Evolutionary conservation across 2,113 vertebrate genomes (phyloP), one percentile per base, ranked within the genome.

Genomic region (Spea bombifrons): DNA sequence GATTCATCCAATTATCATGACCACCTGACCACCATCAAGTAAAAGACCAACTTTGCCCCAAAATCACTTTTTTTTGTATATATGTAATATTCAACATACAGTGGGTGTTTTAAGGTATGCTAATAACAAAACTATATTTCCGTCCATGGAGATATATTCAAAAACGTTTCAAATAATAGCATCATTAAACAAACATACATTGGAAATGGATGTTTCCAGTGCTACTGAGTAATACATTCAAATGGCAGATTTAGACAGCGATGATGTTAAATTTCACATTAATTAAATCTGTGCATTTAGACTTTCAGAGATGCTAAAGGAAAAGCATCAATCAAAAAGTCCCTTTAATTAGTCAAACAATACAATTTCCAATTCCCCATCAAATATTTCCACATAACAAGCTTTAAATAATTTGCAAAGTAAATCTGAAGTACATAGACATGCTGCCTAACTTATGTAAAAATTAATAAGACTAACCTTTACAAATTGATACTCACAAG

Each of bases 101-200:
- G 30, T 30, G 30, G 30, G 30, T 30, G 30, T 30, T 30, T 30
- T 30, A 30, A 30, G 30, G 30, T 30, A 30, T 30, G 30, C 30
- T 2, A 30, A 30, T 30, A 30, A 30, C 30, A 30, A 30, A 30
- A 30, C 30, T 30, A 30, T 30, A 30, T 30, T 30, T 30, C 30
- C 30, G 30, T 30, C 30, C 30, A 2, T 30, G 30, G 30, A 1
- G 30, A 30, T 30, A 30, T 30, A 30, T 30, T 30, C 30, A 30
- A 30, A 30, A 30, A 30, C 2, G 30, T 30, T 30, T 30, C 30
- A 30, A 30, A 30, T 2, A 30, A 30, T 30, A 30, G 30, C 30
- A 88, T 83, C 83, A 86, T 83, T 88, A 88, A 88, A 59, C 77
- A 84, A 86, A n/a, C 49, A 30, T 12, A 53, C 8, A 70, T 16